These are phyloP conservation scores for Ectemnius cavifrons DNA, from an alignment of 2,888 invertebrate species.

Conservation along the genomic window DNA sequence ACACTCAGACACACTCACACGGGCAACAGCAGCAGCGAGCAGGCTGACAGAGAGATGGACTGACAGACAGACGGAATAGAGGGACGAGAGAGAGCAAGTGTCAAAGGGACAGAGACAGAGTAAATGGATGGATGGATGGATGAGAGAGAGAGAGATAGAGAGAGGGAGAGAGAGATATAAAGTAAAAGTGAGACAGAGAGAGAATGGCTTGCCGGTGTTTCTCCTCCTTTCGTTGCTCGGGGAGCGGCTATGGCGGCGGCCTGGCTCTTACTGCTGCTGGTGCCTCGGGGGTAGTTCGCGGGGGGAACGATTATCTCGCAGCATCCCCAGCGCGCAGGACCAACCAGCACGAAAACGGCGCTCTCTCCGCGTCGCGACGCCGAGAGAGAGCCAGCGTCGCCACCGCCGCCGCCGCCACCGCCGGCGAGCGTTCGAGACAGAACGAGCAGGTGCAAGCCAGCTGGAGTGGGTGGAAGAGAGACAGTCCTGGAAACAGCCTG, in stretches of 20 bases:
- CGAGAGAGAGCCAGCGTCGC: neutral
- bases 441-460: neutral
- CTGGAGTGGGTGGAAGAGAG: neutral
- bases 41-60: no score
- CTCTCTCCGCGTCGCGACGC: conserved; percentile 34
- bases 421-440: neutral
- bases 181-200: conserved; percentile 33
- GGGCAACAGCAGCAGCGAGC: no score
- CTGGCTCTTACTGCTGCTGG: conserved; percentile 75
- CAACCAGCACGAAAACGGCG: conserved; percentile 49
- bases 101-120: neutral
- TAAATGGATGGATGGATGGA: neutral
- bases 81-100: neutral
- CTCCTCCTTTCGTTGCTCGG: conserved; percentile 66
- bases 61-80: neutral
- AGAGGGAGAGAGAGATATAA: conserved; percentile 19
- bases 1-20: no score
- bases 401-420: no score
- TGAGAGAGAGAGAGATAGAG: conserved; percentile 17
- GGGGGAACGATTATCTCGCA: conserved; percentile 66
- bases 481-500: neutral
- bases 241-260: conserved; percentile 78
- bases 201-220: conserved; percentile 53
- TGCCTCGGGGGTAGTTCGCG: conserved; percentile 48
- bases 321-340: conserved; percentile 76